These are phyloP conservation scores for Eledone cirrhosa DNA, from an alignment of 2,888 invertebrate genomes.

Conservation along the genomic window DNA sequence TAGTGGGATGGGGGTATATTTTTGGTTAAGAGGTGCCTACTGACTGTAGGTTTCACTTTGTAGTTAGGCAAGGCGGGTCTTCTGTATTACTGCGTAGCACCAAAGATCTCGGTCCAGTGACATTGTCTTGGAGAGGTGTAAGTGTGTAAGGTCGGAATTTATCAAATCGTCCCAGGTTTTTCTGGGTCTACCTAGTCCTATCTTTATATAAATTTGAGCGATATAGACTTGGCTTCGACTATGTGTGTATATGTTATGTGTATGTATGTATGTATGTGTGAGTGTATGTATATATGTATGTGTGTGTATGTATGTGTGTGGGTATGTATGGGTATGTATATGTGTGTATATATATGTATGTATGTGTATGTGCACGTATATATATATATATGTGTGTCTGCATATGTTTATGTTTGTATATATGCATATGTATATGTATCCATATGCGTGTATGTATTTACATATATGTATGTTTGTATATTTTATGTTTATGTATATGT, in stretches of 20 bases:
- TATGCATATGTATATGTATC: conserved; percentile 13
- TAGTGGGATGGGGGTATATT: no score
- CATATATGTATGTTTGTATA: background rate
- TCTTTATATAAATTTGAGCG: no score
- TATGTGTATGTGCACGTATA: background rate
- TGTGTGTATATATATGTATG: background rate
- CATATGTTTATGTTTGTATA: conserved; percentile 18
- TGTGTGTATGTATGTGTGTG: background rate
- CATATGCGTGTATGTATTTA: background rate
- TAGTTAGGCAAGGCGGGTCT: no score
- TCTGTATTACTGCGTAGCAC: no score
- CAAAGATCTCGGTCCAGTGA: no score
- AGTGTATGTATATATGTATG: conserved; percentile 9
- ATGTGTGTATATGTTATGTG: background rate
- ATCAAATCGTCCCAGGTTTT: no score
- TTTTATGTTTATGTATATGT: background rate
- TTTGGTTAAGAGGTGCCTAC: no score
- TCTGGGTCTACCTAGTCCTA: no score
- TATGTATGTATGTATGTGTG: background rate
- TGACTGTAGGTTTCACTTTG: no score
- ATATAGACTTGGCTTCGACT: no score
- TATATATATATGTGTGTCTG: background rate
- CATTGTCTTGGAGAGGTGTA: no score
- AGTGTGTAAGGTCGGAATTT: no score
- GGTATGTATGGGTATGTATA: background rate